Conservation (phyloP, 2,797 vertebrate genomes). For the Neomorphus geoffroyi region DNA sequence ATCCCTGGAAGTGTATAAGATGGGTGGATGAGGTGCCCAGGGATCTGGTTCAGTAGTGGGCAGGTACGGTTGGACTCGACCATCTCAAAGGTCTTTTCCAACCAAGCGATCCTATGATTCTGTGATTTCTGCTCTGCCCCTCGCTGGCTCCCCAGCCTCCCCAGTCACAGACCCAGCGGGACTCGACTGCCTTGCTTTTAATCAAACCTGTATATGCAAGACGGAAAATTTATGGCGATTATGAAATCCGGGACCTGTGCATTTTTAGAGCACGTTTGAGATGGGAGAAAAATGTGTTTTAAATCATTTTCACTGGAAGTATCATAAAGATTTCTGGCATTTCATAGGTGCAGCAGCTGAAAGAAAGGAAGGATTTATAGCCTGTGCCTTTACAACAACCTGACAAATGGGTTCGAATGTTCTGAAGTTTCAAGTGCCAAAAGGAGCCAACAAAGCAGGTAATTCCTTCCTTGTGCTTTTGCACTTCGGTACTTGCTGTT, state of each 20-base stretch:
- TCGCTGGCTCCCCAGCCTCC: not conserved
- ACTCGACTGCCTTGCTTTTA: not conserved
- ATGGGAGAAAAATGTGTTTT: not conserved
- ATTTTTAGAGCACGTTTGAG: not conserved
- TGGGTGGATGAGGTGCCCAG: no score
- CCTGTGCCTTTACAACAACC: not conserved
- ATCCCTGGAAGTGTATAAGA: no score
- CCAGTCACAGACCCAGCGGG: no score
- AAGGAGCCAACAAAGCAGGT: no score
- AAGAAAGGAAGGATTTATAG: not conserved
- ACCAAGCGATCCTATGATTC: no score
- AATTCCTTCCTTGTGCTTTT: not conserved
- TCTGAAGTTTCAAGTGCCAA: no score
- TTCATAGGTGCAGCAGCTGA: not conserved
- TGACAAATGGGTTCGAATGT: no score
- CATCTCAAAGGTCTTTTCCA: no score
- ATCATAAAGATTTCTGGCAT: not conserved
- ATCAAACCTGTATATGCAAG: not conserved
- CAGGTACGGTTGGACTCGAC: no score
- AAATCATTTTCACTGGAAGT: not conserved
- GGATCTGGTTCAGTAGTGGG: no score
- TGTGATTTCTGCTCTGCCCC: no score
- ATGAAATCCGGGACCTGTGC: not conserved
- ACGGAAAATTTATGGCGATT: not conserved
- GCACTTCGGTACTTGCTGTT: no score